Evolutionary conservation across 1,140 invertebrate species (phyloP).

Genomic region (Papilio polyxenes): DNA sequence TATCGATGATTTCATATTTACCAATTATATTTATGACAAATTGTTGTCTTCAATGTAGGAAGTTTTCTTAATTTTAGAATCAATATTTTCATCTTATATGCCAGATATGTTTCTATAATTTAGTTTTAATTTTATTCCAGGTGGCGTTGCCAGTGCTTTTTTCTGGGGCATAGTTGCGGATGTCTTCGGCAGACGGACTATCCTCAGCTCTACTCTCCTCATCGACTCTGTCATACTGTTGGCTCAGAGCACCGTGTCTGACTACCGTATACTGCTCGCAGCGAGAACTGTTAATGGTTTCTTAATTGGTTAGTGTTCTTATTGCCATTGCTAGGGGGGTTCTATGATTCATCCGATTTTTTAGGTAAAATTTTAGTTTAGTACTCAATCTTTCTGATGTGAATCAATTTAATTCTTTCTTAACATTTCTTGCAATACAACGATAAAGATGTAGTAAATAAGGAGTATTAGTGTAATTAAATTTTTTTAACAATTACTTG

Average conservation of each 20-base stretch:
- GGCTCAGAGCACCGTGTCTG: constrained; percentile 72
- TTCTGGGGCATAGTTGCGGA: constrained; percentile 86
- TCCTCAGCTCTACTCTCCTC: constrained; percentile 83
- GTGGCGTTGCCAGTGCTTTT: constrained; percentile 81
- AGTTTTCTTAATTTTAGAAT: not conserved
- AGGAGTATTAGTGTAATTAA: not conserved
- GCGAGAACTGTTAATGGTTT: constrained; percentile 80
- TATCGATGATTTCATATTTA: constrained; percentile 3
- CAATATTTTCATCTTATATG: not conserved
- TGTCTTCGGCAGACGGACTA: constrained; percentile 82
- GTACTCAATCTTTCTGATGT: not conserved
- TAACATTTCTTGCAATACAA: not conserved
- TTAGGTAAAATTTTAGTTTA: too few species aligned
- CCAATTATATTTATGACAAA: not conserved
- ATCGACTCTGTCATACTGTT: constrained; percentile 82
- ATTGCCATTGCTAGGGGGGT: not conserved
- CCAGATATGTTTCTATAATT: not conserved
- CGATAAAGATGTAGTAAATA: not conserved
- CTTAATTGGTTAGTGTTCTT: constrained; percentile 68
- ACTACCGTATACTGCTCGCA: constrained; percentile 70
- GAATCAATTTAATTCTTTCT: not conserved
- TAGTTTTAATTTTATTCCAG: constrained; percentile 56
- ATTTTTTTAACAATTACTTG: constrained; percentile 32
- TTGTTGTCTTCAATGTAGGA: not conserved
- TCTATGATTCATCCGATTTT: too few species aligned